Base-by-base conservation (phyloP, 2,113 vertebrate species). In the Seriola rivoliana region DNA sequence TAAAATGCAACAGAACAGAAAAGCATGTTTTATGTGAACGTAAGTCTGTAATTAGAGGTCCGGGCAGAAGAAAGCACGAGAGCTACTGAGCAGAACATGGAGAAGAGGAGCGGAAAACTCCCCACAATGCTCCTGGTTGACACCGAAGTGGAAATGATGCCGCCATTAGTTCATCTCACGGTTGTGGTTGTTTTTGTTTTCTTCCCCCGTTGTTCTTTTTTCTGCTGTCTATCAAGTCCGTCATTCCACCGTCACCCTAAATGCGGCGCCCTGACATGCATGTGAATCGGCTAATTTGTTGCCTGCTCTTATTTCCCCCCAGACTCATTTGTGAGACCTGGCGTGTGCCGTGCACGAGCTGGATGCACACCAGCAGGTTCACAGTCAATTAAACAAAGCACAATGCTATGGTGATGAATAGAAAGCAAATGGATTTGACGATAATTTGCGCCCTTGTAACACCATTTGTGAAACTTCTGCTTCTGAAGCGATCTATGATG, bases 371-470 rank as follows among this genome's bases (percentile, higher is more conserved):
- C 90, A 92, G 88, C 88, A 88, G 88, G 88, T 91, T 93, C 90
- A 86, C 90, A 90, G 91, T 92, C 91, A 93, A 94, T 93, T 94
- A 94, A 90, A 91, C 87, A 86, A 91, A 92, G 91, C 91, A 90
- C 88, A 89, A 91, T 84, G 79, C 90, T 65, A 86, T 65, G 60
- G 70, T 82, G 93, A 85, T 87, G 85, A 93, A 91, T 85, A 63
- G 88, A 89, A 91, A 87, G 90, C 88, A 84, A 90, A 90, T 88
- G 81, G 80, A 88, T 93, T 86, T 81, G 90, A 87, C 74, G 83
- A 90, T 94, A 79, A 93, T 94, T 90, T 92, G 89, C 67, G 88
- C 80, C 78, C 86, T 87, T 86, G 85, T 90, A 91, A 75, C 70
- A 80, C 70, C 82, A 78, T 89, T 90, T 90, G 82, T 75, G 71